Evolutionary conservation across 2,888 invertebrate species (phyloP), one percentile per base, ranked within the genome.

Genomic region (Caradrina clavipalpis): DNA sequence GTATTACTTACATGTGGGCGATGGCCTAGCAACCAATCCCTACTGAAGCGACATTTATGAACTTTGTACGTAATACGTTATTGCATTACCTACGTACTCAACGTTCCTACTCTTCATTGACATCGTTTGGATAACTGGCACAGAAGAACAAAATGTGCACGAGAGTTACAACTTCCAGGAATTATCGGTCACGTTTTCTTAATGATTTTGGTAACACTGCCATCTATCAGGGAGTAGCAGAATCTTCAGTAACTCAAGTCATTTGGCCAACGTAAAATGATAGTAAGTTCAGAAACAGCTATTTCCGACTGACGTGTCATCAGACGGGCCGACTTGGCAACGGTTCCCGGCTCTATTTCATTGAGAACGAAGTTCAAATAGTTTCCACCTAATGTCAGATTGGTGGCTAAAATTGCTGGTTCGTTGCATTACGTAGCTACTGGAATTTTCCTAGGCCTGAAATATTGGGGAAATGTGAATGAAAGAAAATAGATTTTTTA

Each of bases 281-380:
- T 85, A 83, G 83, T 82, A 77, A 80, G 82, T 78, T 81, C 81
- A 83, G 81, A 74, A 39, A 78, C 80, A 87, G 88, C 86, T 94
- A 95, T 95, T 95, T 94, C 90, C 86, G 91, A 89, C 87, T 87
- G 85, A 81, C 88, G 87, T 93, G 93, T 91, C 91, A 89, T 90
- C 85, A 84, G 86, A 87, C 85, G 75, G 83, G 75, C 73, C 84
- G 89, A 91, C 88, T 95, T 95, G 95, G 95, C 95, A 95, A 92
- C 94, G 88, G 85, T 79, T 79, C 78, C 74, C 80, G 85, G 84
- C 89, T 85, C 88, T 87, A 87, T 89, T 90, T 88, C 89, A 89
- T 87, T 87, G 88, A 90, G 92, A 90, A 91, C 92, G 91, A 95
- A 94, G 92, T 93, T 93, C 93, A 92, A 84, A 84, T 82, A 57